phyloP scores from a whole-genome alignment of 2,797 vertebrate genomes.

The Lophius americanus region DNA sequence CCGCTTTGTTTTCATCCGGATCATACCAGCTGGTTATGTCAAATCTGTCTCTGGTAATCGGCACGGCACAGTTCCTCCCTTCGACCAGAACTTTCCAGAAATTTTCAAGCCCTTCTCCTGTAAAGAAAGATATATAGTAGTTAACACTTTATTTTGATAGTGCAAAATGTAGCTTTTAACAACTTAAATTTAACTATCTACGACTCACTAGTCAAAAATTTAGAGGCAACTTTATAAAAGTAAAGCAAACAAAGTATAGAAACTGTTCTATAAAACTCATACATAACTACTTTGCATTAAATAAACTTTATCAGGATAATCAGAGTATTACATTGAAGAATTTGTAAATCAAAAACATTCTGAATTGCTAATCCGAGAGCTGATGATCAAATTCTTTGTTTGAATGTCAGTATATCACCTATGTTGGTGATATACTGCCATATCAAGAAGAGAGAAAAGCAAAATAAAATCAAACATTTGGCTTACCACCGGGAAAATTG shows the following conservation, averaged over 20 bases:
- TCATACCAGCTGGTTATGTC: conserved; percentile 81
- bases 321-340: too few species aligned
- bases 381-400: neutral
- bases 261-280: too few species aligned
- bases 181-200: too few species aligned
- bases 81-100: conserved; percentile 84
- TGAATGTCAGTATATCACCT: neutral
- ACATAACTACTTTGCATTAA: too few species aligned
- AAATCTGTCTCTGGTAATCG: conserved; percentile 85
- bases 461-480: neutral
- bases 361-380: too few species aligned
- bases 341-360: too few species aligned
- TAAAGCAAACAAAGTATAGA: neutral
- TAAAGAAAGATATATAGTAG: neutral
- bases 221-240: too few species aligned
- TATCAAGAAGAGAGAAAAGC: neutral
- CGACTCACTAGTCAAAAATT: too few species aligned
- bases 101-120: conserved; percentile 79
- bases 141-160: neutral
- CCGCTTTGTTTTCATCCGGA: conserved; percentile 79
- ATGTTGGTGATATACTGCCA: too few species aligned
- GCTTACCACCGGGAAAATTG: conserved; percentile 87
- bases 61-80: conserved; percentile 82
- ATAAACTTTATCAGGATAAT: too few species aligned
- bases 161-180: neutral